Base-by-base conservation (phyloP, 1,140 invertebrate species). In the Neodiprion pinetum region DNA sequence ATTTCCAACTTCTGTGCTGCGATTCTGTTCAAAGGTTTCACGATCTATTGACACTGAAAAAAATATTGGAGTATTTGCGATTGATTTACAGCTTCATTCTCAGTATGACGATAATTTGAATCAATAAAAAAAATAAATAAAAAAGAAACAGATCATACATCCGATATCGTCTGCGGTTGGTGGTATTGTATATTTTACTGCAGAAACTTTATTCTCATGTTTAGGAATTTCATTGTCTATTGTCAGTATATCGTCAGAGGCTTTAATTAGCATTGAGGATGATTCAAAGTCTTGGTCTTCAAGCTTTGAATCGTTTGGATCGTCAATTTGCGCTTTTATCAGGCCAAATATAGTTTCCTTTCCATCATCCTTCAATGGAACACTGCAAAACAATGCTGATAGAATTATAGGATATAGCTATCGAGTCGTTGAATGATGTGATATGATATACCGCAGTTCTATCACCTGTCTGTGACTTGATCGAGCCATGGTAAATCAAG, bases 401-500 rank as follows among this genome's bases (percentile, higher is more conserved):
- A 14, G n/a, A 50, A 11, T 69, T 14, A 69, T 69, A 69, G 11
- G 11, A 48, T 17, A 67, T 66, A 66, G 53, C 70, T 48, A 10
- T 12, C 72, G 77, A 76, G 73, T 79, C 74, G 71, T 48, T 8
- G 21, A 48, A 71, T 61, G 7, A 73, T 14, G 61, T 70, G 68
- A 28, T 11, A 50, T 73, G 47, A 61, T 49, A 23, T 9, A 53
- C 61, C 49, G 53, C 48, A 74, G 11, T 23, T 72, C 48, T 40
- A 40, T 17, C 80, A 83, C 86, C 65, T 72, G 74, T 80, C 23
- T 21, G 71, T 73, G 81, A 72, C 82, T 69, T 87, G 79, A 78
- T 90, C 82, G 67, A 89, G 78, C 83, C 88, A 88, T 75, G 89
- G 81, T n/a, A 90, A 75, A 77, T 88, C 80, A 9, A 92, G 74